These are phyloP conservation scores for Garrulus glandarius DNA, from an alignment of 2,797 vertebrate species.

Conservation along the genomic window DNA sequence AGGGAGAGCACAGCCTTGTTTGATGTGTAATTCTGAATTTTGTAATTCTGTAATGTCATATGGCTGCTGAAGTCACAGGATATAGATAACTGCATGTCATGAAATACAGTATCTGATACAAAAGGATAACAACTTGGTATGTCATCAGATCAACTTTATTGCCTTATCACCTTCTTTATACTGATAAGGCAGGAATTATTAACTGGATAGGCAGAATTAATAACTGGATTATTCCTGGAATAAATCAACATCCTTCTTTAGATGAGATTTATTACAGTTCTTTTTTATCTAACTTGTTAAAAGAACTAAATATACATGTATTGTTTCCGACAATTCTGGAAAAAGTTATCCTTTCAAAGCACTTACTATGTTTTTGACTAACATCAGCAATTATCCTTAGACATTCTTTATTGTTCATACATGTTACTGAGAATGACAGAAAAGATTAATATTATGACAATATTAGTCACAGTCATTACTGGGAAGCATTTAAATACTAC, in stretches of 20 bases:
- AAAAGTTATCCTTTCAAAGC: not conserved
- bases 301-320: not conserved
- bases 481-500: not conserved
- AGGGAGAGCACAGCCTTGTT: not conserved
- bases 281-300: not conserved
- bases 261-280: accelerated
- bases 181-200: not conserved
- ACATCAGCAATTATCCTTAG: not conserved
- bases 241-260: not conserved
- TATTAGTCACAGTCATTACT: not conserved
- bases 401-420: not conserved
- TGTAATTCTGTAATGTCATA: not conserved
- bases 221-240: not conserved
- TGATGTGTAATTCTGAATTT: not conserved
- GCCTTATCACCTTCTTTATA: not conserved
- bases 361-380: not conserved
- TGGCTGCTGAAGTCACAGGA: not conserved
- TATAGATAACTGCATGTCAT: not conserved
- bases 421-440: not conserved
- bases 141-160: not conserved
- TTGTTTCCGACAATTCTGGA: not conserved
- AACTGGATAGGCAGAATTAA: too few relatives aligned
- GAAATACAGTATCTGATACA: not conserved
- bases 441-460: not conserved
- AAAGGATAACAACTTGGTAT: not conserved